These are phyloP conservation scores for Chlorospingus semifuscus DNA, from an alignment of 2,797 vertebrate species.

Conservation along the genomic window DNA sequence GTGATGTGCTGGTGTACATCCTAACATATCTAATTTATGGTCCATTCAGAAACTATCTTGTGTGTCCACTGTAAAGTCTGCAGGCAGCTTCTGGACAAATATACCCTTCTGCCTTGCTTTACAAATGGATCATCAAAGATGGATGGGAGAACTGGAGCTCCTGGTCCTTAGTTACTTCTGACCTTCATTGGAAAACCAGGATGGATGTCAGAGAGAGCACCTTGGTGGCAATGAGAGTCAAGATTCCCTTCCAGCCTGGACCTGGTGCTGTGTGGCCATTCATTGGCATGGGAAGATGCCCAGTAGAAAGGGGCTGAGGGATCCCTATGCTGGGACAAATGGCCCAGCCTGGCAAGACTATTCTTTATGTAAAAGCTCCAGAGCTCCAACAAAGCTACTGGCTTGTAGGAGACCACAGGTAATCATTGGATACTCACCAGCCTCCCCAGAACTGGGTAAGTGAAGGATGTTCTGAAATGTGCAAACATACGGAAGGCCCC, in stretches of 20 bases:
- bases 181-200: not conserved
- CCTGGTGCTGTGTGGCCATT: not conserved
- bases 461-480: not conserved
- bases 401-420: not conserved
- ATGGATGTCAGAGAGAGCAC: not conserved
- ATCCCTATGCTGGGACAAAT: not conserved
- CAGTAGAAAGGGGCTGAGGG: not conserved
- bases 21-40: not conserved
- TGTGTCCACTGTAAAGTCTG: not conserved
- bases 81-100: not conserved
- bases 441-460: not conserved
- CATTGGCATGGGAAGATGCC: not conserved
- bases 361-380: not conserved
- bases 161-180: not conserved
- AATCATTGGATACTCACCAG: rapidly evolving
- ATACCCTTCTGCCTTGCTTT: not conserved
- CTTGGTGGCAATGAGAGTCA: not conserved
- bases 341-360: not conserved
- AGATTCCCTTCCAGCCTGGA: not conserved
- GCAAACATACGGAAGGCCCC: not conserved
- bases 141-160: not conserved
- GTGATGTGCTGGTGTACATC: not conserved
- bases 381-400: not conserved
- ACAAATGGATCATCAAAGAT: not conserved
- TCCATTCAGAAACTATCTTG: not conserved